phyloP scores from a whole-genome alignment of 30 jellyfish, hydroid and myxozoan species.

The Aurelia sp. region DNA sequence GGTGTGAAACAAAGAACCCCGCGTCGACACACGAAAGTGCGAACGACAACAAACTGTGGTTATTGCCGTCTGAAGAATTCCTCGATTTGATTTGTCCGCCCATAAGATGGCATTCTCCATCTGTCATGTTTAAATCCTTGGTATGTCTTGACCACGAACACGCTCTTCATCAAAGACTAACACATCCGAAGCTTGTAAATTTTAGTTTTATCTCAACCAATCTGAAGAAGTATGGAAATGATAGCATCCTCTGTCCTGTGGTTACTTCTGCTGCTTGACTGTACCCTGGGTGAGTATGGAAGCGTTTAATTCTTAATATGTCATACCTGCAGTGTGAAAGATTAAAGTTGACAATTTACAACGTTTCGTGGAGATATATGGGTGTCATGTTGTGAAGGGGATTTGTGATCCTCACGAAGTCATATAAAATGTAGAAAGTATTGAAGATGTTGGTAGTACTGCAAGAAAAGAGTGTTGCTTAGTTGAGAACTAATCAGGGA shows the following conservation, averaged over 20 bases:
- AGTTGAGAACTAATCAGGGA: neutral
- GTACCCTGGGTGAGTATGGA: conserved; percentile 39
- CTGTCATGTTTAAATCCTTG: conserved; percentile 41
- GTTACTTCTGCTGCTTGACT: conserved; percentile 12
- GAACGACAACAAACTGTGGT: conserved; percentile 75
- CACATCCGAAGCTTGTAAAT: conserved; percentile 60
- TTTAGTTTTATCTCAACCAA: neutral
- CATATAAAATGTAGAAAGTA: conserved; percentile 16
- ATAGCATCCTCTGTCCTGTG: conserved; percentile 31
- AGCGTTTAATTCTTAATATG: neutral
- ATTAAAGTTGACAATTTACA: conserved; percentile 22
- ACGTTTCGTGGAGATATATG: conserved; percentile 42
- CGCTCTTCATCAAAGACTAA: conserved; percentile 50
- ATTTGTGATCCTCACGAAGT: conserved; percentile 1
- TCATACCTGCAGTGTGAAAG: conserved; percentile 67
- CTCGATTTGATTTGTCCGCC: conserved; percentile 48
- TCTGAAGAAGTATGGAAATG: conserved; percentile 4
- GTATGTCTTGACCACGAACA: conserved; percentile 14
- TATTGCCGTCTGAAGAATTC: conserved; percentile 52
- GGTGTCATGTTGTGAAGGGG: conserved; percentile 32
- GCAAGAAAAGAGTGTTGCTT: no score
- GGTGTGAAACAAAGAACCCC: conserved; percentile 72
- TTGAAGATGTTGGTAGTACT: no score
- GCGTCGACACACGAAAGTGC: conserved; percentile 69
- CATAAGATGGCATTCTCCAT: conserved; percentile 24